Evolutionary conservation across 1,140 invertebrate genomes (phyloP), one percentile per base, ranked within the genome.

Genomic region (Tenebrio molitor): DNA sequence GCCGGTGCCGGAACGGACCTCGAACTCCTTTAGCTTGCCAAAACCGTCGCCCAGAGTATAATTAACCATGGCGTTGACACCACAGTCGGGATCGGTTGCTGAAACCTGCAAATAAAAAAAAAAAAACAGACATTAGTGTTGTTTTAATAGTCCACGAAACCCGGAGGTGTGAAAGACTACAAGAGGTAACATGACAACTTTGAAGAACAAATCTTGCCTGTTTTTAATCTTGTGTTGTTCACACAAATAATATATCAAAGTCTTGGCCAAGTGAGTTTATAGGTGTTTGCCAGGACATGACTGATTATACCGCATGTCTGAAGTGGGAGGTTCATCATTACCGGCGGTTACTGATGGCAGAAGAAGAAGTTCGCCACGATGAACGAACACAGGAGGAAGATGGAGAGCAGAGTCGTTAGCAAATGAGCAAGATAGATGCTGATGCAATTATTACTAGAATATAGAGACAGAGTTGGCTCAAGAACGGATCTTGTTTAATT

Each of bases 51-150:
- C 91, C 41, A 97, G 84, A 0, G 94, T 96, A 85, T 98, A 99
- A 84, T 95, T 96, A 17, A 99, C 93, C 84, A 95, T 91, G 0
- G 95, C 93, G 84, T 98, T 98, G 5, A 97, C 92, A 10, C 96
- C 96, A 78, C 95, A 96, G 85, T 99, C 97, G 1, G 93, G 91
- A 85, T 99, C 97, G 21, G 91, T 94, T 0, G 97, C 97, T 64
- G 93, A 93, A 58, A 98, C 94, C 96, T 97, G 88, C 0, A 85
- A 86, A 71, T 73, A 79, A 79, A 80, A 69, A 77, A 67, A 50
- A 71, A 15, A 5, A 63, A 33, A 33, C 19, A 63, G 5, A 36
- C 33, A 63, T 33, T 25, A 15, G 21, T 12, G 42, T 16, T 12
- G 42, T 17, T 46, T 8, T 39, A 39, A 39, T 12, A 39, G 36